Percentiles rank a stretch among this genome's conserved stretches.
Evolutionary conservation across 2,797 vertebrate genomes (phyloP).

Genomic region (Glossophaga mutica): DNA sequence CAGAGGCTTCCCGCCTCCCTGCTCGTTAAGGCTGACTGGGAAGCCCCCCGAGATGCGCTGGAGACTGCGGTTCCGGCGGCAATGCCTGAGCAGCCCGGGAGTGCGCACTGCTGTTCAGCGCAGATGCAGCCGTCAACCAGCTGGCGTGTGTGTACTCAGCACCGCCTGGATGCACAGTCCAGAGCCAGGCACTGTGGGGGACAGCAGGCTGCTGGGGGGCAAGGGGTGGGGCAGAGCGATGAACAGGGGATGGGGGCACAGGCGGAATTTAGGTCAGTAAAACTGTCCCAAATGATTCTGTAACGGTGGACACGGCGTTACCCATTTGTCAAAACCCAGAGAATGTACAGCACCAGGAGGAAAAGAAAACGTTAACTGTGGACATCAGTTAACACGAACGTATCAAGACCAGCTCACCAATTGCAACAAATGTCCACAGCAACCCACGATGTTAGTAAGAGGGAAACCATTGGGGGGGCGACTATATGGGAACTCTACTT

Average conservation of each 20-base stretch:
- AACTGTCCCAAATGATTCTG: too few species aligned
- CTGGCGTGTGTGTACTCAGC: background rate
- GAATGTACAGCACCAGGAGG: background rate
- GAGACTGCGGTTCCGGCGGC: background rate
- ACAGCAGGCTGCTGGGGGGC: background rate
- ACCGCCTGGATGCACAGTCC: background rate
- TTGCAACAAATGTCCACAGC: background rate
- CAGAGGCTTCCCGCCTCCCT: background rate
- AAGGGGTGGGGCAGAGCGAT: accelerated
- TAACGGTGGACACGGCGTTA: too few species aligned
- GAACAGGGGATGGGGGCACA: too few species aligned
- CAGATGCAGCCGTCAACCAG: background rate
- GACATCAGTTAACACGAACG: background rate
- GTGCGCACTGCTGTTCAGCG: background rate
- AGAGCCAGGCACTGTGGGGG: background rate
- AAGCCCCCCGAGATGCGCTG: background rate
- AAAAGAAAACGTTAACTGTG: background rate
- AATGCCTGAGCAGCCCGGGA: background rate
- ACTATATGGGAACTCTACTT: background rate
- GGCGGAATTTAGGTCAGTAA: background rate
- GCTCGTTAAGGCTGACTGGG: background rate
- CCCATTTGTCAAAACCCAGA: background rate
- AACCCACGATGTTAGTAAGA: background rate
- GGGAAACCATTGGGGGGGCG: background rate
- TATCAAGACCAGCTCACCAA: background rate